phyloP scores from a whole-genome alignment of 2,113 vertebrate species.

The Oplegnathus fasciatus region DNA sequence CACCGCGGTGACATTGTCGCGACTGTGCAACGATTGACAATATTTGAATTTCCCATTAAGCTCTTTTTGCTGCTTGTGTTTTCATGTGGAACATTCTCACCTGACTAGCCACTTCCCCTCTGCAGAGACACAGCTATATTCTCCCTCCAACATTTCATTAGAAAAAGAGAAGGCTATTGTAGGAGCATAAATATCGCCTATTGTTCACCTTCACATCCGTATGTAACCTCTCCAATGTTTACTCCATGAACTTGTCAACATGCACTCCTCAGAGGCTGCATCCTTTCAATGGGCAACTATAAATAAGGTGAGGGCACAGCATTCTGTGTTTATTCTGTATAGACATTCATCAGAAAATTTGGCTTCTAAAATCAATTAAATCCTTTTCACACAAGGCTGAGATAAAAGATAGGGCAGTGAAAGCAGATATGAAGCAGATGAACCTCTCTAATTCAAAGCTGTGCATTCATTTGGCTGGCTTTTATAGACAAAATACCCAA shows the following conservation, averaged over 20 bases:
- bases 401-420: conserved; percentile 61
- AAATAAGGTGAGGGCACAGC: conserved; percentile 44
- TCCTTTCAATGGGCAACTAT: conserved; percentile 35
- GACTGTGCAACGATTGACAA: conserved; percentile 65
- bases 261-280: conserved; percentile 22
- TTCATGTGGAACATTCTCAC: conserved; percentile 72
- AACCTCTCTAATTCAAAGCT: conserved; percentile 53
- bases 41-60: conserved; percentile 81
- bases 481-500: conserved; percentile 73
- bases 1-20: conserved; percentile 68
- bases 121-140: conserved; percentile 15
- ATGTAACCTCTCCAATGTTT: conserved; percentile 44
- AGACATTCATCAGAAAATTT: conserved; percentile 59
- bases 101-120: conserved; percentile 39
- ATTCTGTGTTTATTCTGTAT: conserved; percentile 41
- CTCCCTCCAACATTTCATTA: conserved; percentile 27
- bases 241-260: conserved; percentile 40
- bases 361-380: conserved; percentile 76
- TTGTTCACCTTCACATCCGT: conserved; percentile 53
- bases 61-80: conserved; percentile 66
- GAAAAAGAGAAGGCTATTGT: conserved; percentile 39
- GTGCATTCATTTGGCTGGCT: conserved; percentile 62
- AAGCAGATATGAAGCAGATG: conserved; percentile 53
- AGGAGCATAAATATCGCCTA: background rate
- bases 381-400: conserved; percentile 64